Percentiles rank a stretch among this genome's conserved stretches.
Evolutionary conservation across 2,113 vertebrate species (phyloP).

Genomic region (Podocnemis expansa): DNA sequence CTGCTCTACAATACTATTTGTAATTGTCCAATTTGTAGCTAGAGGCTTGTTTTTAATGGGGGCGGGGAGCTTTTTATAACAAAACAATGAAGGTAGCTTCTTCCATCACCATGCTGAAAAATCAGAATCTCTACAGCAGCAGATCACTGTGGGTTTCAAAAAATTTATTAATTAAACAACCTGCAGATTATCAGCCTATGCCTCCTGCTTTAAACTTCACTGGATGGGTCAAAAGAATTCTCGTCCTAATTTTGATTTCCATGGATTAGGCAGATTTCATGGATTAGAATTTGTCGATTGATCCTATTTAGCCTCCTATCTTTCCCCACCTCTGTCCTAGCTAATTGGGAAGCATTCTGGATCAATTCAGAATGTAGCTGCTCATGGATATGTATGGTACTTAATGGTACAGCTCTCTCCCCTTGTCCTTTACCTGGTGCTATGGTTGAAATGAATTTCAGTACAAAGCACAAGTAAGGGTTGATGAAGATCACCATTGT

Average conservation of each 20-base stretch:
- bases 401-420: neutral
- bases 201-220: neutral
- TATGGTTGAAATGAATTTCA: neutral
- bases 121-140: slow-evolving; percentile 21
- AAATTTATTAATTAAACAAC: neutral
- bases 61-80: slow-evolving; percentile 40
- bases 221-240: neutral
- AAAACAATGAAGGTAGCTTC: slow-evolving; percentile 57
- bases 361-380: accelerated
- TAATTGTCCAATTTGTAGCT: slow-evolving; percentile 78
- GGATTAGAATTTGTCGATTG: neutral
- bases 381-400: neutral
- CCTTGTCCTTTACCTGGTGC: slow-evolving; percentile 18
- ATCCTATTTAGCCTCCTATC: neutral
- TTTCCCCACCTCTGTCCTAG: neutral
- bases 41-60: slow-evolving; percentile 69
- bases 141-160: neutral
- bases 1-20: slow-evolving; percentile 66
- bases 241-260: neutral
- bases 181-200: neutral
- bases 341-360: neutral
- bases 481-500: slow-evolving; percentile 28
- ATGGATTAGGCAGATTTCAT: neutral
- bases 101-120: slow-evolving; percentile 6
- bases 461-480: slow-evolving; percentile 23